Evolutionary conservation across 1,140 invertebrate species (phyloP).

Genomic region (Charaxes varanes): DNA sequence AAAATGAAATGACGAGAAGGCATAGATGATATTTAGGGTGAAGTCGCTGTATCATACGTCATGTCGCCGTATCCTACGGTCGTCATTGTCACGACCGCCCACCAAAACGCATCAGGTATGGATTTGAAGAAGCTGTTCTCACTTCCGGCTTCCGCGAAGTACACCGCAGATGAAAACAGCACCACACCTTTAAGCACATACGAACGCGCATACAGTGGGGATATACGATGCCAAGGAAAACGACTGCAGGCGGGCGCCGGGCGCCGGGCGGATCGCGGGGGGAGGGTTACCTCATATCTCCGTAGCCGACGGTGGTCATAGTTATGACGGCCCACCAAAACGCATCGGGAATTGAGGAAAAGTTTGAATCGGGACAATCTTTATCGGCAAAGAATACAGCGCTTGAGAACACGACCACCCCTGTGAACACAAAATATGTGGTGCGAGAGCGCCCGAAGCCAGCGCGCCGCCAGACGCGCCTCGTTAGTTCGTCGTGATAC

Average conservation of each 20-base stretch:
- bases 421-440: conserved; percentile 74
- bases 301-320: conserved; percentile 97
- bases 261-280: conserved; percentile 37
- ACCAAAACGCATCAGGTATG: conserved; percentile 99
- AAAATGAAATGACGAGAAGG: conserved; percentile 64
- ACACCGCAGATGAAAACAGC: conserved; percentile 98
- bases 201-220: conserved; percentile 70
- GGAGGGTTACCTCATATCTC: conserved; percentile 93
- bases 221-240: conserved; percentile 52
- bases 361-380: conserved; percentile 95
- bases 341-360: conserved; percentile 97
- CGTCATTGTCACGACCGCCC: conserved; percentile 99
- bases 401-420: conserved; percentile 98
- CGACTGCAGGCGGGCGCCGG: conserved; percentile 53
- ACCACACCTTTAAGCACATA: conserved; percentile 93
- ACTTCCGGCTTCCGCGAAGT: conserved; percentile 98
- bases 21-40: conserved; percentile 60
- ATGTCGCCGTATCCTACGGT: conserved; percentile 99
- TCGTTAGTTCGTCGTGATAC: too few species aligned
- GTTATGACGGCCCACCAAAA: conserved; percentile 98
- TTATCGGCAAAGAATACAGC: conserved; percentile 99
- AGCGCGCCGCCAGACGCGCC: too few species aligned
- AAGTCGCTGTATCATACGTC: conserved; percentile 87
- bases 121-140: conserved; percentile 99
- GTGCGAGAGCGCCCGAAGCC: conserved; percentile 38